phyloP scores from a whole-genome alignment of 2,113 vertebrate species.

The Brachyhypopomus occidentalis region DNA sequence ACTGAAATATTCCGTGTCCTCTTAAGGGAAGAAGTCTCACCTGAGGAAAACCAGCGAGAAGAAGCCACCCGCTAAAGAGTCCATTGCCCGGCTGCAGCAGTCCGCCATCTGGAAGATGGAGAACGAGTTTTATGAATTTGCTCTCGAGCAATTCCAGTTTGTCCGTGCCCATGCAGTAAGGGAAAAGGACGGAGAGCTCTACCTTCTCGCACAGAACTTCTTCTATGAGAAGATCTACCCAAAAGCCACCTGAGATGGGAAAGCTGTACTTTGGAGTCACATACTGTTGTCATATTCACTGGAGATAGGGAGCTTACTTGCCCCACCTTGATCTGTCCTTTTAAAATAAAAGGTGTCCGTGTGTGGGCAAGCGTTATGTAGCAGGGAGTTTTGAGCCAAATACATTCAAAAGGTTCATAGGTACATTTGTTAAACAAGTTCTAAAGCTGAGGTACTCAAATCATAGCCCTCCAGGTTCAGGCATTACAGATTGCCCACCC shows the following conservation, averaged over 20 bases:
- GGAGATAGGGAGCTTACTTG: background rate
- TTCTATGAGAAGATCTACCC: constrained; percentile 99
- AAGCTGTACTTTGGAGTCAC: background rate
- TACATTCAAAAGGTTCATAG: background rate
- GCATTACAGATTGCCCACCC: too few species aligned
- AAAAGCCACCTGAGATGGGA: constrained; percentile 80
- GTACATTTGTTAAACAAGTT: background rate
- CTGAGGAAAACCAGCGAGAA: constrained; percentile 98
- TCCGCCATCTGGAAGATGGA: constrained; percentile 99
- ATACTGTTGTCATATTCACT: constrained; percentile 32
- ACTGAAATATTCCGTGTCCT: background rate
- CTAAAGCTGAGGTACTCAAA: background rate
- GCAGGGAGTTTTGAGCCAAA: background rate
- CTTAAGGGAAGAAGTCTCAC: constrained; percentile 97
- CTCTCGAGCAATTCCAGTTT: constrained; percentile 98
- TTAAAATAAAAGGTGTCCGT: background rate
- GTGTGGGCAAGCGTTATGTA: background rate
- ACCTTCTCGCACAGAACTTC: constrained; percentile 89
- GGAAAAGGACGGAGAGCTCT: constrained; percentile 95
- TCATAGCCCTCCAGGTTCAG: too few species aligned
- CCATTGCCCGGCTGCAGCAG: constrained; percentile 93
- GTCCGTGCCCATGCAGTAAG: constrained; percentile 94
- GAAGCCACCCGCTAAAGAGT: constrained; percentile 96
- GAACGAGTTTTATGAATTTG: constrained; percentile 99
- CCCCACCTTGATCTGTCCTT: constrained; percentile 14